A percentile compares a stretch with the other conserved stretches of the same genome.
Evolutionary conservation across 2,113 vertebrate species (phyloP).

Genomic region (Hydropotes inermis): DNA sequence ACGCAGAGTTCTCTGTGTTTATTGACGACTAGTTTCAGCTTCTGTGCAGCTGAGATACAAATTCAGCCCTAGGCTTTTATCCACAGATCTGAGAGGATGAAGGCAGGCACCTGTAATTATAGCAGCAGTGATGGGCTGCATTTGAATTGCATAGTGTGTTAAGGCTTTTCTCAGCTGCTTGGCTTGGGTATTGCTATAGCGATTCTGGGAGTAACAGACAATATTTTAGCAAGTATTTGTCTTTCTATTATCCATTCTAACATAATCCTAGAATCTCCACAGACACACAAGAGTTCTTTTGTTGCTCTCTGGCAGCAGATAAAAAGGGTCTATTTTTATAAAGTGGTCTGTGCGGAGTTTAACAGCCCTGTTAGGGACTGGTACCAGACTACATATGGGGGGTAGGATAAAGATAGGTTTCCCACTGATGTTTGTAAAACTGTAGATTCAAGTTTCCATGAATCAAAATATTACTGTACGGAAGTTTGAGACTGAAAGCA

Average conservation of each 20-base stretch:
- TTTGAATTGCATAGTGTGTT: conserved; percentile 31
- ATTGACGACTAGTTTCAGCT: conserved; percentile 35
- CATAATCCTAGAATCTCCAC: conserved; percentile 41
- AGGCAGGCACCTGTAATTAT: conserved; percentile 63
- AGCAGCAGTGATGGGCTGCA: conserved; percentile 46
- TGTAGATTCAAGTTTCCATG: neutral
- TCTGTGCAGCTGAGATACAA: conserved; percentile 54
- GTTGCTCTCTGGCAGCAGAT: conserved; percentile 39
- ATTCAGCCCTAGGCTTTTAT: conserved; percentile 54
- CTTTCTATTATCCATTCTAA: conserved; percentile 41
- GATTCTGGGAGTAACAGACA: conserved; percentile 40
- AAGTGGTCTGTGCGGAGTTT: conserved; percentile 3
- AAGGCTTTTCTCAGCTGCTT: conserved; percentile 48
- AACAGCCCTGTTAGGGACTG: neutral
- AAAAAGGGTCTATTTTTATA: conserved; percentile 30
- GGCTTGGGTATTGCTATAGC: conserved; percentile 11
- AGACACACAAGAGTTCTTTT: conserved; percentile 21
- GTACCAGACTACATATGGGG: neutral
- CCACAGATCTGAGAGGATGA: conserved; percentile 34
- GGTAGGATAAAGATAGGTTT: neutral
- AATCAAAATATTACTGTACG: neutral
- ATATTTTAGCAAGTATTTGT: conserved; percentile 49
- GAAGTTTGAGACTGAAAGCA: neutral
- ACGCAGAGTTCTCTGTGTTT: conserved; percentile 33
- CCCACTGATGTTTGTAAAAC: conserved; percentile 20